phyloP scores from a whole-genome alignment of 2,113 vertebrate genomes.

The Ochotona curzoniae region DNA sequence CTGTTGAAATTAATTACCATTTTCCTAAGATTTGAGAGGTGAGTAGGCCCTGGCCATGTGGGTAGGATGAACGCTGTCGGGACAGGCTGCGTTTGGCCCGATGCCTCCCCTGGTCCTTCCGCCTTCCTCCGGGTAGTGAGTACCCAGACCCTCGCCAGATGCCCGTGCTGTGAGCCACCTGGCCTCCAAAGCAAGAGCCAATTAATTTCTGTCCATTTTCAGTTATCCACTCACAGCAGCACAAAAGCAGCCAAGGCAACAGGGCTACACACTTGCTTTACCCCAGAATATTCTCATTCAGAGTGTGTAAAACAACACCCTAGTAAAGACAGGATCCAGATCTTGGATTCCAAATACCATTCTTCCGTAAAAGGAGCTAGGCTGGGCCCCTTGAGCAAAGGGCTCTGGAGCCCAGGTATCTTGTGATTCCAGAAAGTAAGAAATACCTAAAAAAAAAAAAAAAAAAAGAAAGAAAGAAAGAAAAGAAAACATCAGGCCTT shows the following conservation, averaged over 20 bases:
- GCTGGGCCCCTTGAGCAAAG: not conserved
- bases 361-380: not conserved
- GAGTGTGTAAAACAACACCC: not conserved
- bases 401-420: not conserved
- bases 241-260: no score
- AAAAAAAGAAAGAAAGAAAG: not conserved
- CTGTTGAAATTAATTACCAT: not conserved
- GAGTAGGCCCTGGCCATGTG: not conserved
- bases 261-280: not conserved
- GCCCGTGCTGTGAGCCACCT: no score
- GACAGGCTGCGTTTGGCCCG: not conserved
- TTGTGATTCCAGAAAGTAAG: not conserved
- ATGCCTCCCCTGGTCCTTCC: not conserved
- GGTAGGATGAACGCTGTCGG: not conserved
- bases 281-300: not conserved
- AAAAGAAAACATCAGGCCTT: not conserved
- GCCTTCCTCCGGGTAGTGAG: not conserved
- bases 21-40: not conserved
- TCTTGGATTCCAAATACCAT: not conserved
- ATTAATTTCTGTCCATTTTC: not conserved
- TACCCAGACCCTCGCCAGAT: not conserved
- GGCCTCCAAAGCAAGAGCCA: not conserved
- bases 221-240: no score
- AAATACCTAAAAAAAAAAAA: not conserved
- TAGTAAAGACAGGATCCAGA: not conserved